These are phyloP conservation scores for Plumapathes pennacea DNA, from an alignment of 92 coral and sea anemone genomes.

Conservation along the genomic window DNA sequence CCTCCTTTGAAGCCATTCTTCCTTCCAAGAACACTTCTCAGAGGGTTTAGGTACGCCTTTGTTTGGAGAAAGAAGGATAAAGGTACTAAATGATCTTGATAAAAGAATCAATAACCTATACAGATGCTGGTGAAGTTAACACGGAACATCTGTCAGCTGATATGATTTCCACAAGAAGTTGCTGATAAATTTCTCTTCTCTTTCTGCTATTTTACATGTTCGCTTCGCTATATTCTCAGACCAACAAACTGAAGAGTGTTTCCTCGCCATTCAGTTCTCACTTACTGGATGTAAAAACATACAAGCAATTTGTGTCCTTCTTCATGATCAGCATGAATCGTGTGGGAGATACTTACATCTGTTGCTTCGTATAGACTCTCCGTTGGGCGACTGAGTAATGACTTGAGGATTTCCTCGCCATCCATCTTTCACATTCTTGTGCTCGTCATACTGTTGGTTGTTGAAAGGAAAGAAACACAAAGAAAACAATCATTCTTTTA, in stretches of 20 bases:
- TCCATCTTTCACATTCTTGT: constrained; percentile 63
- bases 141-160: background rate
- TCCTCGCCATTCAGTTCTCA: too few relatives aligned
- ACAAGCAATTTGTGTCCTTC: background rate
- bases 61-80: too few relatives aligned
- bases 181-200: background rate
- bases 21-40: constrained; percentile 33
- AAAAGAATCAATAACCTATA: too few relatives aligned
- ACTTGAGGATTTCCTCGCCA: constrained; percentile 78
- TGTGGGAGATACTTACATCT: constrained; percentile 43
- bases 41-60: constrained; percentile 59
- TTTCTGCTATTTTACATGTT: too few relatives aligned
- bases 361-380: constrained; percentile 76
- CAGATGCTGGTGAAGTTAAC: too few relatives aligned
- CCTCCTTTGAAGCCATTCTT: constrained; percentile 56
- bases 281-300: background rate
- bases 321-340: background rate
- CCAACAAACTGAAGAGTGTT: too few relatives aligned
- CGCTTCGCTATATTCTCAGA: too few relatives aligned
- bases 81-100: too few relatives aligned
- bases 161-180: background rate
- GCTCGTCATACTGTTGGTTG: too few relatives aligned
- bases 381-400: constrained; percentile 47
- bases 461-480: too few relatives aligned
- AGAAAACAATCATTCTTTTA: too few relatives aligned